Percentiles rank a stretch among this genome's conserved stretches.
Conservation (phyloP, 2,888 invertebrate genomes). For the Hemistola chrysoprasaria region DNA sequence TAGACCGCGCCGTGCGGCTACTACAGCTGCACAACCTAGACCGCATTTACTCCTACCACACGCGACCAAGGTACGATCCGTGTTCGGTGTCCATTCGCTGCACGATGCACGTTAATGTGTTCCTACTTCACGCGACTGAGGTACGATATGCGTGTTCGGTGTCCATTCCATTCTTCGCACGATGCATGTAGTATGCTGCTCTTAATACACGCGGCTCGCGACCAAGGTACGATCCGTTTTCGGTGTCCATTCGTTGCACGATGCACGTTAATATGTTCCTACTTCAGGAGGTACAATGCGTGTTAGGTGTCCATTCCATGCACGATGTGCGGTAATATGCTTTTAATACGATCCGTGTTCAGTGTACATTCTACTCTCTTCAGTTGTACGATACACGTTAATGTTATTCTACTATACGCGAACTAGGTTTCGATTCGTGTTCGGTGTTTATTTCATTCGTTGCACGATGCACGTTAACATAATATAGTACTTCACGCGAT, state of each 20-base stretch:
- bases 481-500: too few species aligned
- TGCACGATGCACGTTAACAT: too few species aligned
- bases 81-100: conserved; percentile 51
- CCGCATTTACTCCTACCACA: conserved; percentile 82
- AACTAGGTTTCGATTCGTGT: too few species aligned
- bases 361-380: conserved; percentile 43
- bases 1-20: conserved; percentile 80
- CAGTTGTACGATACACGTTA: conserved; percentile 47
- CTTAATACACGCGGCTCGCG: conserved; percentile 82
- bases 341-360: conserved; percentile 79
- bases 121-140: too few species aligned
- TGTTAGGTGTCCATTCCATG: too few species aligned
- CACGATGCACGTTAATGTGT: conserved; percentile 45
- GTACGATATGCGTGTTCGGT: too few species aligned
- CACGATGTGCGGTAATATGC: too few species aligned
- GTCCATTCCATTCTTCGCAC: too few species aligned
- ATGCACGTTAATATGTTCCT: conserved; percentile 46
- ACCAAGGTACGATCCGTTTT: conserved; percentile 82
- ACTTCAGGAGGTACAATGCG: too few species aligned
- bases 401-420: too few species aligned
- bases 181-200: too few species aligned
- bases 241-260: conserved; percentile 45
- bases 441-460: too few species aligned
- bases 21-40: conserved; percentile 82
- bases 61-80: conserved; percentile 83